These are phyloP conservation scores for Oophaga sylvatica DNA, from an alignment of 2,797 vertebrate genomes.

Conservation along the genomic window DNA sequence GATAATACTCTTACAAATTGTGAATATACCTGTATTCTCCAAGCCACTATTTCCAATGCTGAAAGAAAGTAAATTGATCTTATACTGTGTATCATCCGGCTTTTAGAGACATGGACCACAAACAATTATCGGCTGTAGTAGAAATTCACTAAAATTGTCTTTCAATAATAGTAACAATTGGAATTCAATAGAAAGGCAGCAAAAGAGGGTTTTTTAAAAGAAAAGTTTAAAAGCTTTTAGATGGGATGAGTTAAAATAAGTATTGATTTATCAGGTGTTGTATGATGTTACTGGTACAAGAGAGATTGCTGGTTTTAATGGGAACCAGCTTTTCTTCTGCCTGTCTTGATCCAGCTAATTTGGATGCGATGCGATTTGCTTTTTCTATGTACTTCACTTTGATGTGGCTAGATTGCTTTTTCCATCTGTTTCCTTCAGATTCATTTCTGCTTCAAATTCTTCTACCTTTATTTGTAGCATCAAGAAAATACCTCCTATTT, in stretches of 20 bases:
- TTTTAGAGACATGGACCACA: background rate
- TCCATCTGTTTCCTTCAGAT: constrained; percentile 41
- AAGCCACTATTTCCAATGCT: background rate
- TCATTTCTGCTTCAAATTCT: constrained; percentile 37
- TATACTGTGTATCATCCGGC: background rate
- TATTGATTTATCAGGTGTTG: constrained; percentile 52
- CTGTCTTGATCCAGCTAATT: constrained; percentile 21
- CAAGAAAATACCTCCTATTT: constrained; percentile 37
- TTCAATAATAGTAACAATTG: constrained; percentile 4
- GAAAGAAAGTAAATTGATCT: background rate
- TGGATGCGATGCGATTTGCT: constrained; percentile 47
- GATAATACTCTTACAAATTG: background rate
- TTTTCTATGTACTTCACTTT: constrained; percentile 40
- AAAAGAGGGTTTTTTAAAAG: background rate
- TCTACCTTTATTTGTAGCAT: constrained; percentile 12
- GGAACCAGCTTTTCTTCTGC: constrained; percentile 30
- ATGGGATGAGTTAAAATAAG: constrained; percentile 26
- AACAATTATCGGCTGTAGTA: background rate
- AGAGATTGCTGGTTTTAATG: constrained; percentile 32
- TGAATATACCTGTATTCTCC: background rate
- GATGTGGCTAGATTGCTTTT: constrained; percentile 48
- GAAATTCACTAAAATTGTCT: constrained; percentile 10
- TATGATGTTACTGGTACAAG: constrained; percentile 20
- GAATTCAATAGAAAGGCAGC: constrained; percentile 21
- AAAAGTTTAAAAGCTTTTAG: constrained; percentile 28